A percentile compares a stretch with the other conserved stretches of the same genome.
Conservation (phyloP, 2,888 invertebrate genomes). For the Helleia helle region DNA sequence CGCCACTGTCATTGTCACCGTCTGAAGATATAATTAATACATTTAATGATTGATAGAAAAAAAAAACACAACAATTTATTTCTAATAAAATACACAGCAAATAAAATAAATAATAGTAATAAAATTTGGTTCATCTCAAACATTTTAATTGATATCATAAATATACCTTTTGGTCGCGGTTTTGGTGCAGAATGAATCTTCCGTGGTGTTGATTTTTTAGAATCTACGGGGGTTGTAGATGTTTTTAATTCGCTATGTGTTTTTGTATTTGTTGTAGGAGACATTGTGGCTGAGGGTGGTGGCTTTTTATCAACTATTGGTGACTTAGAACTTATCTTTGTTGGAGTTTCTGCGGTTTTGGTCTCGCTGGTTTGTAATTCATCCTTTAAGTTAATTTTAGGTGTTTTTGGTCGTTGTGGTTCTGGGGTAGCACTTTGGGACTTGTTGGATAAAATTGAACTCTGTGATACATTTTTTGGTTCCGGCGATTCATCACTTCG, state of each 20-base stretch:
- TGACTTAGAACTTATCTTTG: constrained; percentile 42
- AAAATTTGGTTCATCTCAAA: constrained; percentile 45
- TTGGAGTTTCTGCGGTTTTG: constrained; percentile 31
- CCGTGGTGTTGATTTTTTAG: constrained; percentile 54
- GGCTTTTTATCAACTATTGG: constrained; percentile 45
- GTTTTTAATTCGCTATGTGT: constrained; percentile 57
- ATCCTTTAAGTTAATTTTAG: constrained; percentile 42
- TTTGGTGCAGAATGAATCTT: constrained; percentile 58
- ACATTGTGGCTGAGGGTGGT: constrained; percentile 38
- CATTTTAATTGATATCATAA: constrained; percentile 9
- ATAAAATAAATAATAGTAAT: not conserved
- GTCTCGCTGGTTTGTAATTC: constrained; percentile 29
- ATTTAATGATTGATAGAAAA: not conserved
- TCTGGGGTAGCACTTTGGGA: constrained; percentile 43
- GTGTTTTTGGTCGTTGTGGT: constrained; percentile 51
- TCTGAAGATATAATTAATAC: constrained; percentile 68
- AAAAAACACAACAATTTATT: not conserved
- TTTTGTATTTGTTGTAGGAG: constrained; percentile 39
- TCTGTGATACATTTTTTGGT: constrained; percentile 42
- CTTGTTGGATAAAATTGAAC: constrained; percentile 34
- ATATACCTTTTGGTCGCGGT: constrained; percentile 60
- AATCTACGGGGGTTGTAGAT: constrained; percentile 33
- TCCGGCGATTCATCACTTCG: constrained; percentile 68
- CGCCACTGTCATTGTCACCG: constrained; percentile 88
- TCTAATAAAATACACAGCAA: too few relatives aligned